Evolutionary conservation across 2,113 vertebrate genomes (phyloP).

Genomic region (Vulpes vulpes): DNA sequence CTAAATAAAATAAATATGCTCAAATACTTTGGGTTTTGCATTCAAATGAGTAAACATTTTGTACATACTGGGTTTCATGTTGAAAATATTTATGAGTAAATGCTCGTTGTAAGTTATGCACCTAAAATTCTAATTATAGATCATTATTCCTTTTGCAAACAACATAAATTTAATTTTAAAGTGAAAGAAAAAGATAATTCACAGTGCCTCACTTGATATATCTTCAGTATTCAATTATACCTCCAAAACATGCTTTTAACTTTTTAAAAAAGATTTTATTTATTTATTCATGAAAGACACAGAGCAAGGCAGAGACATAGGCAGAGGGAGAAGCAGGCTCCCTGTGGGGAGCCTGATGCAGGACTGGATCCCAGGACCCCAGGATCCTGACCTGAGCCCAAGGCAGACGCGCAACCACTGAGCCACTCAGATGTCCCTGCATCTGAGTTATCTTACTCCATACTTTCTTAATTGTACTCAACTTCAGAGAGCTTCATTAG

Average conservation of each 20-base stretch:
- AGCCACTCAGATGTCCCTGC: no score
- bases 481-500: background rate
- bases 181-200: background rate
- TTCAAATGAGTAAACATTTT: constrained; percentile 54
- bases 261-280: background rate
- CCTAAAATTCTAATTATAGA: constrained; percentile 36
- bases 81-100: constrained; percentile 58
- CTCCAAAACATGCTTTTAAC: background rate
- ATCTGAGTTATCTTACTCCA: background rate
- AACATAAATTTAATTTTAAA: constrained; percentile 26
- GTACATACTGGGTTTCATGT: background rate
- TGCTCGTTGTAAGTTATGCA: background rate
- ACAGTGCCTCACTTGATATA: background rate
- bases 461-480: background rate
- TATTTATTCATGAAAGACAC: no score
- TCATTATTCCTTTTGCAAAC: constrained; percentile 9
- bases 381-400: no score
- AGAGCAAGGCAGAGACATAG: no score
- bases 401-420: no score
- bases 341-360: no score
- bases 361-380: no score
- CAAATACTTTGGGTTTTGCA: constrained; percentile 32
- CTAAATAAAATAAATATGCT: constrained; percentile 40
- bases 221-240: background rate
- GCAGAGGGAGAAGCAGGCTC: no score